Conservation (phyloP, 1,140 invertebrate species). For the Magallana angulata region DNA sequence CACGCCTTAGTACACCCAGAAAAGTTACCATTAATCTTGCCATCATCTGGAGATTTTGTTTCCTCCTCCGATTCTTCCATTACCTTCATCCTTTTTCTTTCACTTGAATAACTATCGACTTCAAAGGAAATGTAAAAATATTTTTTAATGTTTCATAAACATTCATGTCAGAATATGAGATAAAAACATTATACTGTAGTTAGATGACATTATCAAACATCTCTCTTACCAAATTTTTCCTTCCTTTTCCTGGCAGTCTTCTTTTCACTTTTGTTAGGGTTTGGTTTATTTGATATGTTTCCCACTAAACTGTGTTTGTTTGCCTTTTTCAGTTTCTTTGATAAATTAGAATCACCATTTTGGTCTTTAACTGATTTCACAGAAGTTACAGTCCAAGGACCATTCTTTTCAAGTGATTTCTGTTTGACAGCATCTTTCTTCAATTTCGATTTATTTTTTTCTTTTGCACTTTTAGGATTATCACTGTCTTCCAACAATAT, state of each 20-base stretch:
- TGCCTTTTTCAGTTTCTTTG: too few relatives aligned
- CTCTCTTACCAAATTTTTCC: conserved; percentile 37
- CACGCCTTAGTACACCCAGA: too few relatives aligned
- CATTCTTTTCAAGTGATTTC: neutral
- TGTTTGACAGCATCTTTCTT: neutral
- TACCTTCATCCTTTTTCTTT: conserved; percentile 2
- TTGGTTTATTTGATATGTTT: neutral
- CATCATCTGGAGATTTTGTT: neutral
- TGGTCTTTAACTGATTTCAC: neutral
- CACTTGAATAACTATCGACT: neutral
- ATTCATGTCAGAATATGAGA: too few relatives aligned
- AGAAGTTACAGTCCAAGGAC: neutral
- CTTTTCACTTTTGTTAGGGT: neutral
- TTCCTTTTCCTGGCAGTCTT: conserved; percentile 51
- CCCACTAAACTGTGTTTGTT: neutral
- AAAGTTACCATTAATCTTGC: neutral
- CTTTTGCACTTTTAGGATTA: conserved; percentile 20
- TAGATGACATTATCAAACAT: neutral
- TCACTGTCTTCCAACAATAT: neutral
- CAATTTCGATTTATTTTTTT: conserved; percentile 34
- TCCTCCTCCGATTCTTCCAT: conserved; percentile 38
- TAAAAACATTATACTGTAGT: neutral
- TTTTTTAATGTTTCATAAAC: neutral
- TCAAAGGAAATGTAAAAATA: neutral
- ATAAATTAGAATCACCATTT: too few relatives aligned